Evolutionary conservation across 1,140 invertebrate genomes (phyloP), one percentile per base, ranked within the genome.

Genomic region (Tachypleus tridentatus): DNA sequence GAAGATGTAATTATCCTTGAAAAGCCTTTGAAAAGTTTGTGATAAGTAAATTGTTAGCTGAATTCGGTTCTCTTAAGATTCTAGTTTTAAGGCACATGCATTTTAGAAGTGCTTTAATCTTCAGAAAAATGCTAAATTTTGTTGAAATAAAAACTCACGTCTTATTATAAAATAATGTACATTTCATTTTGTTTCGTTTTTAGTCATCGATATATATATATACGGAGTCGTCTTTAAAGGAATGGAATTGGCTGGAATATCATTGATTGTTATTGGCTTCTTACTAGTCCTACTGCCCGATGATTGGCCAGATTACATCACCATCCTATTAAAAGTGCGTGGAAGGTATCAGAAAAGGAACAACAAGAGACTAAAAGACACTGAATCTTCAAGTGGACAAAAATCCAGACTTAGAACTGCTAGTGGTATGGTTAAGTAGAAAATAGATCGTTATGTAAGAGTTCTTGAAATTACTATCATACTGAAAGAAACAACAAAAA

Each of bases 291-390:
- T 96, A 84, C 90, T 97, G 71, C 93, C 92, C 3, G 88, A 93
- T 75, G 93, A 95, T 77, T 97, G 93, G 93, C 91, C 92, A 4
- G 87, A 93, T 74, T 94, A 93, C 75, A 90, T 94, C 74, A 92
- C 90, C 69, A 82, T 88, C 71, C 78, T 94, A 61, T 81, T 94
- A 70, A 86, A 90, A 51, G 60, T 61, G 62, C 51, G 66, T 4
- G 61, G 66, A 48, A 63, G 59, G 49, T 56, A 47, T 57, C 59
- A 57, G 5, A 57, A 61, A 3, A 63, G 57, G 29, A 57, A 53
- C 8, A 65, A 52, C 47, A 65, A 65, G 47, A 29, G 29, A 29
- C 29, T 29, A 29, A 29, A 29, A 29, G 29, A 29, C 0, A 7
- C 7, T 7, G 53, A 54, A 54, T 7, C 53, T 54, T n/a, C 3